phyloP scores from a whole-genome alignment of 2,113 vertebrate genomes.

The Lepidothrix coronata region DNA sequence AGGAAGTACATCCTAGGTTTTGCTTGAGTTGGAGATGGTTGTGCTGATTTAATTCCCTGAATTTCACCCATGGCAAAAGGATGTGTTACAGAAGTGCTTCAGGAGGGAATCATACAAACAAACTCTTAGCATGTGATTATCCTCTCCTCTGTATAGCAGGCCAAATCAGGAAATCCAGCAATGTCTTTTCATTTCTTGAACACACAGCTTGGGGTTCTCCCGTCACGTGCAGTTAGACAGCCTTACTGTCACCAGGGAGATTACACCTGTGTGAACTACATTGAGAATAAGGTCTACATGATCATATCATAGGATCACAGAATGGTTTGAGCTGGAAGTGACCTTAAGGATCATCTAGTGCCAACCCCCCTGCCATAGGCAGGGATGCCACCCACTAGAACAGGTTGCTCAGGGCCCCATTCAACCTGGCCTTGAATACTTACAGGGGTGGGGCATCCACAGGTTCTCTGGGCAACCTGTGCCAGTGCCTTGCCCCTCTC shows the following conservation, averaged over 20 bases:
- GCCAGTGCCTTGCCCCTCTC: rapidly evolving
- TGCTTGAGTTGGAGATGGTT: background rate
- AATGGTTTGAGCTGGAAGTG: background rate
- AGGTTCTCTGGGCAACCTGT: background rate
- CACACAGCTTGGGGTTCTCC: background rate
- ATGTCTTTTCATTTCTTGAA: background rate
- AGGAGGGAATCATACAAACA: background rate
- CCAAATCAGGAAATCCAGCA: rapidly evolving
- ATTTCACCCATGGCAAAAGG: background rate
- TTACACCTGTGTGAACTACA: background rate
- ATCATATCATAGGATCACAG: background rate
- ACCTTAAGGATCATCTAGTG: background rate
- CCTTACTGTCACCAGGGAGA: background rate
- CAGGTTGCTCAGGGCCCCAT: background rate
- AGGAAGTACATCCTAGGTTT: background rate
- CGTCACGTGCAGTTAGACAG: rapidly evolving
- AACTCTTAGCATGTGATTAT: background rate
- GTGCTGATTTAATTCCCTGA: background rate
- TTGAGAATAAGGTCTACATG: background rate
- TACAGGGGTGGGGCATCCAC: background rate
- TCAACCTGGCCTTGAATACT: background rate
- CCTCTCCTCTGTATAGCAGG: background rate
- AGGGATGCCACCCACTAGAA: background rate
- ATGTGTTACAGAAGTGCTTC: background rate
- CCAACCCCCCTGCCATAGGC: background rate